Conservation (phyloP, 2,113 vertebrate genomes). For the Gnathonemus echidnorhynchus region DNA sequence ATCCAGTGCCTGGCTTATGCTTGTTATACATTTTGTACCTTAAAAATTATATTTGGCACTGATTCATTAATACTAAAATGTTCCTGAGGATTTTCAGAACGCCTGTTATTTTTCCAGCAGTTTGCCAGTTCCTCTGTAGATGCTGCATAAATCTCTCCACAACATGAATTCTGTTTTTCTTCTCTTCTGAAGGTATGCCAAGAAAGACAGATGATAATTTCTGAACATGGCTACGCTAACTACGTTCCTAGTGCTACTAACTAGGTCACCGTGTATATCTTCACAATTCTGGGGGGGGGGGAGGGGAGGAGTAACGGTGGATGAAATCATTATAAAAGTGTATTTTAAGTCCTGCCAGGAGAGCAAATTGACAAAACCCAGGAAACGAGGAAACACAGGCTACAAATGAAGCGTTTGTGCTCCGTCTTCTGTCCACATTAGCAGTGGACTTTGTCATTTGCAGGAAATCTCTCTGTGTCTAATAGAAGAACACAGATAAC, state of each 20-base stretch:
- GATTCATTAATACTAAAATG: neutral
- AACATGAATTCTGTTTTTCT: neutral
- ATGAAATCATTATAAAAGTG: neutral
- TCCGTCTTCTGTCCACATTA: neutral
- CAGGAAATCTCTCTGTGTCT: neutral
- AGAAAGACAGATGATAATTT: neutral
- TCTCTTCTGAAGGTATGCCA: neutral
- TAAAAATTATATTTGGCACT: neutral
- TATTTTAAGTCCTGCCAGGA: slow-evolving; percentile 8
- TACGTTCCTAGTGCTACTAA: neutral
- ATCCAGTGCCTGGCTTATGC: too few relatives aligned
- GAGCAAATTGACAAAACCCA: neutral
- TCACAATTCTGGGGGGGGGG: neutral
- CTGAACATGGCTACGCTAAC: neutral
- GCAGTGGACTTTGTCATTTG: neutral
- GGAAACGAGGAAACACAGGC: neutral
- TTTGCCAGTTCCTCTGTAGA: neutral
- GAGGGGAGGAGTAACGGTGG: neutral
- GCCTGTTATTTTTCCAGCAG: neutral
- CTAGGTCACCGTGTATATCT: neutral
- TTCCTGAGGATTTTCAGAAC: neutral
- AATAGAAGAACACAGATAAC: neutral
- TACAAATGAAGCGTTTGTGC: neutral
- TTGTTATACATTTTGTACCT: neutral
- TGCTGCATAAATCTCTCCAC: neutral